phyloP scores from a whole-genome alignment of 2,888 invertebrate species.

The Fragum sueziense region DNA sequence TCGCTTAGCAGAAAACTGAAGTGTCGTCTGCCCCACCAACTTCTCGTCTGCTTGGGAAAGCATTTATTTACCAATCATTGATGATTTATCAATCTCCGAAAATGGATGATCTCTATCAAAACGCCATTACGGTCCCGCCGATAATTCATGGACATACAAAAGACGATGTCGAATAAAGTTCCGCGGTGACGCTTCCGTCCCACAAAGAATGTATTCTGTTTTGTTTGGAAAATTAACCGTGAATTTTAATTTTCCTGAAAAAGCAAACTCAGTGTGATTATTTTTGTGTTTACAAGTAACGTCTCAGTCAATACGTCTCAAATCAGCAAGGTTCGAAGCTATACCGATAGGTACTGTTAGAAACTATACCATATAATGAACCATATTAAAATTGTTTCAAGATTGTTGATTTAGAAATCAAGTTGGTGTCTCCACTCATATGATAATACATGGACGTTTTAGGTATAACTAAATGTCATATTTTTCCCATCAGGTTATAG shows the following conservation, averaged over 20 bases:
- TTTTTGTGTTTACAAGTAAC: slow-evolving; percentile 32
- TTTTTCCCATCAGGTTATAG: no score
- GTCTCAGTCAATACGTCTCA: background rate
- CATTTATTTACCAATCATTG: slow-evolving; percentile 45
- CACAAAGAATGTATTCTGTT: slow-evolving; percentile 34
- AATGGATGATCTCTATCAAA: slow-evolving; percentile 37
- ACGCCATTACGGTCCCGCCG: slow-evolving; percentile 18
- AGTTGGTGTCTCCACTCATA: no score
- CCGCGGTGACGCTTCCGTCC: slow-evolving; percentile 30
- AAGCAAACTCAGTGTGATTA: slow-evolving; percentile 40
- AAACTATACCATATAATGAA: no score
- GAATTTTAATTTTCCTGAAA: slow-evolving; percentile 48
- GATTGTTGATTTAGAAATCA: no score
- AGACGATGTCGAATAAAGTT: slow-evolving; percentile 12
- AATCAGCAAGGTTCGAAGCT: no score
- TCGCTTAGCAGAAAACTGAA: background rate
- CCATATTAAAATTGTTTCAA: no score
- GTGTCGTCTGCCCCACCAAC: slow-evolving; percentile 17
- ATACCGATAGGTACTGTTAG: no score
- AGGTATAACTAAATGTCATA: no score
- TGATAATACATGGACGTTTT: no score
- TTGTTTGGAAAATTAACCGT: slow-evolving; percentile 46
- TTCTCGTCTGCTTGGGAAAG: slow-evolving; percentile 36
- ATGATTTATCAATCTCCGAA: slow-evolving; percentile 37
- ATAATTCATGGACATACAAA: slow-evolving; percentile 24